These are phyloP conservation scores for Caiman crocodilus DNA, from an alignment of 2,797 vertebrate species.

Conservation along the genomic window DNA sequence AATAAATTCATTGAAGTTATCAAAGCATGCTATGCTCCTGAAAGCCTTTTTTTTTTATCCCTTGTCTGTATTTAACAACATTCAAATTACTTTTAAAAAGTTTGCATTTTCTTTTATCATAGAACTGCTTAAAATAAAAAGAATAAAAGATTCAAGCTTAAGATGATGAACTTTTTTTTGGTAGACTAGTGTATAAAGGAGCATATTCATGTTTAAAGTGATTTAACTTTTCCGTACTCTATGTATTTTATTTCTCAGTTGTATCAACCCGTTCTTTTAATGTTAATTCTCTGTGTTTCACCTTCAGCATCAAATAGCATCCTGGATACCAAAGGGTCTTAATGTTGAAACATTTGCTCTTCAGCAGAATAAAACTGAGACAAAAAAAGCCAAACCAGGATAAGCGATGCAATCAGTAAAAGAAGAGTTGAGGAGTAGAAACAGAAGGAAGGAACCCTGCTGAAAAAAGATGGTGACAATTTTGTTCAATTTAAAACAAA, in stretches of 20 bases:
- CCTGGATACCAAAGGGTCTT: slow-evolving; percentile 42
- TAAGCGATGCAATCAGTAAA: slow-evolving; percentile 58
- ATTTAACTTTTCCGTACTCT: slow-evolving; percentile 50
- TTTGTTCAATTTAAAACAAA: neutral
- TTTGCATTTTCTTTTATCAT: slow-evolving; percentile 58
- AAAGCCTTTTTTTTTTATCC: slow-evolving; percentile 15
- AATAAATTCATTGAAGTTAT: slow-evolving; percentile 30
- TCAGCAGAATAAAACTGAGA: slow-evolving; percentile 64
- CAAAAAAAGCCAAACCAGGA: slow-evolving; percentile 33
- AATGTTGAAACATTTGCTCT: slow-evolving; percentile 51
- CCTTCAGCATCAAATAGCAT: slow-evolving; percentile 65
- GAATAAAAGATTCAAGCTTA: slow-evolving; percentile 39
- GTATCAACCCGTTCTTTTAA: slow-evolving; percentile 72
- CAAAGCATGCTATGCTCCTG: slow-evolving; percentile 4
- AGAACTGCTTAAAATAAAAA: slow-evolving; percentile 52
- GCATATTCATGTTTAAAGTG: slow-evolving; percentile 65
- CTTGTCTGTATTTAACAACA: slow-evolving; percentile 4
- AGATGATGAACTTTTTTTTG: neutral
- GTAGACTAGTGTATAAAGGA: slow-evolving; percentile 44
- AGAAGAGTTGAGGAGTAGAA: slow-evolving; percentile 34
- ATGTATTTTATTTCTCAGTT: slow-evolving; percentile 58
- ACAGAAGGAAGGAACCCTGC: slow-evolving; percentile 52
- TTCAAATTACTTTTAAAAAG: slow-evolving; percentile 41
- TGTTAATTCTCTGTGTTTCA: slow-evolving; percentile 73
- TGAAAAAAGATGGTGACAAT: slow-evolving; percentile 44